Base-by-base conservation (phyloP, 2,797 vertebrate genomes). In the Dallia pectoralis region DNA sequence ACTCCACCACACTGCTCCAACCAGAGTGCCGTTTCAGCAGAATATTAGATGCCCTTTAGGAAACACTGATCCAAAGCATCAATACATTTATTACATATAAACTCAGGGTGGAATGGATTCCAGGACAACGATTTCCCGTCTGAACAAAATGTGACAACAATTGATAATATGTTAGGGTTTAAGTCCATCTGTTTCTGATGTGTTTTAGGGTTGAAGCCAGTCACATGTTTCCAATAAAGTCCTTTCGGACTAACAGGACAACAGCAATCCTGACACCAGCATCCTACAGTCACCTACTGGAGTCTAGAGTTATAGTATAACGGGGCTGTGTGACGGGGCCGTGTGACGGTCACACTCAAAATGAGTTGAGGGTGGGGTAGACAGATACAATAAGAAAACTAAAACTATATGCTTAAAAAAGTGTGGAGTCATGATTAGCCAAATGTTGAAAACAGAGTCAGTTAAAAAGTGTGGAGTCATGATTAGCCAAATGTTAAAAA, bases 1-100 rank as follows among this genome's bases (percentile, higher is more conserved):
- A 79, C 47, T 83, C 82, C 86, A 79, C 87, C 86, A 86, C 85
- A 77, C 67, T 70, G 48, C 71, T 59, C 53, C 5, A 59, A 12
- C n/a, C 53, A 25, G 53, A 59, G 53, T 59, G 53, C n/a, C 25
- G 19, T 53, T 59, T 59, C 3, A 59, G n/a, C 19, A 56, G 7
- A 14, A 59, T 25, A 59, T 59, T 16, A 32, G 40, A 65, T 70
- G 65, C 6, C 22, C 11, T 56, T 56, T 56, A 56, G 2, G 19
- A 59, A 22, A 59, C 53, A 22, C 11, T 25, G 9, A 59, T 59
- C 53, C 22, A 59, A 59, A 59, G 53, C 11, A 11, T 59, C n/a
- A 9, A 59, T 59, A 56, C 53, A 25, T 14, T 25, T 3, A 11
- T 27, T 25, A 27, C 1, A 3, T 4, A 59, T 14, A 25, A 22